These are phyloP conservation scores for Aspidoscelis tigris DNA, from an alignment of 2,113 vertebrate genomes.

Conservation along the genomic window DNA sequence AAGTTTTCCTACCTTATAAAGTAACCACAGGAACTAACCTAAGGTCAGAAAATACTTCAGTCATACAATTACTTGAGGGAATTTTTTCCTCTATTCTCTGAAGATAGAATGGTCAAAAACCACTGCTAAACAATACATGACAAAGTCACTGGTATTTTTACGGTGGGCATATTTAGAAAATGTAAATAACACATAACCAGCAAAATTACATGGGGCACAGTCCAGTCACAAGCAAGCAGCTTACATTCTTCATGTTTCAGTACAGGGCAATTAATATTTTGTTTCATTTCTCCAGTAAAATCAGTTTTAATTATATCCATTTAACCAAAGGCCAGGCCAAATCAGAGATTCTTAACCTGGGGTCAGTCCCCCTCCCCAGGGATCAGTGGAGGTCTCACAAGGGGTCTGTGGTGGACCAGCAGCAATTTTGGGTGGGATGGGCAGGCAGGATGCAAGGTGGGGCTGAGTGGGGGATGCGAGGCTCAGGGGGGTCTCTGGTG, in stretches of 20 bases:
- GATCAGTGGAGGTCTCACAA: too few species aligned
- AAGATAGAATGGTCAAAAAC: constrained; percentile 57
- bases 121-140: constrained; percentile 33
- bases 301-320: neutral
- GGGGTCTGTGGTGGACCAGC: too few species aligned
- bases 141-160: constrained; percentile 32
- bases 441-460: too few species aligned
- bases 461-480: too few species aligned
- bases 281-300: neutral
- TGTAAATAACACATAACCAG: too few species aligned
- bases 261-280: neutral
- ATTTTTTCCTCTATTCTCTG: constrained; percentile 39
- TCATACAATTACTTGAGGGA: constrained; percentile 69
- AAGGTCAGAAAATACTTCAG: constrained; percentile 55
- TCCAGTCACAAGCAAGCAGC: too few species aligned
- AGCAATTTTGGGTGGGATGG: too few species aligned
- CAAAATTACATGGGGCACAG: neutral
- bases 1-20: constrained; percentile 41
- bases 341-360: too few species aligned
- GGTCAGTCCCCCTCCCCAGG: too few species aligned
- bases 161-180: neutral
- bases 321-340: too few species aligned
- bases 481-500: too few species aligned
- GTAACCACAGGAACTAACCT: constrained; percentile 62
- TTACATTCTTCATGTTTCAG: neutral